Conservation (phyloP, 2,888 invertebrate genomes). For the Cryptocephalus primarius region DNA sequence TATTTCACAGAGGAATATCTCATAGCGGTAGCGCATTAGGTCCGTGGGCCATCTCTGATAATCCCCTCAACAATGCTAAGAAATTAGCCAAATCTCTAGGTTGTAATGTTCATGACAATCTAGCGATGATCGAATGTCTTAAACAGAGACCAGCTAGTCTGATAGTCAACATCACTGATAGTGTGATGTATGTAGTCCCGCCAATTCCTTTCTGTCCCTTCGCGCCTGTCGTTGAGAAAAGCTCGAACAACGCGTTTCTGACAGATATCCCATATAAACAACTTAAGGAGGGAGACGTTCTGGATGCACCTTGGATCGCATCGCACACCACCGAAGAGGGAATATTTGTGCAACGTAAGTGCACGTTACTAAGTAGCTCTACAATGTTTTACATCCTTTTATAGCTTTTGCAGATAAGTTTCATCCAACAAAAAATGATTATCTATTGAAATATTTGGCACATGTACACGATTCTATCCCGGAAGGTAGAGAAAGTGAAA, state of each 20-base stretch:
- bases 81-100: slow-evolving; percentile 48
- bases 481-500: slow-evolving; percentile 9
- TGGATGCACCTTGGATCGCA: slow-evolving; percentile 57
- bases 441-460: no score
- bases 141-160: slow-evolving; percentile 13
- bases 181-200: slow-evolving; percentile 31
- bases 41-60: slow-evolving; percentile 42
- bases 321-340: slow-evolving; percentile 60
- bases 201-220: slow-evolving; percentile 21
- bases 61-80: slow-evolving; percentile 47
- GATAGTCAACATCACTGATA: not conserved
- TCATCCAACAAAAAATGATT: no score
- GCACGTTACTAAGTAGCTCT: slow-evolving; percentile 27
- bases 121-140: slow-evolving; percentile 52
- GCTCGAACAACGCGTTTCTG: slow-evolving; percentile 50
- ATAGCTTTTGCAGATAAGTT: no score
- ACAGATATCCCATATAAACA: slow-evolving; percentile 51
- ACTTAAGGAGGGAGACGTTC: slow-evolving; percentile 46
- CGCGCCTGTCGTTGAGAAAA: slow-evolving; percentile 27
- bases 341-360: slow-evolving; percentile 51
- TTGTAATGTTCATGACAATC: slow-evolving; percentile 44
- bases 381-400: no score
- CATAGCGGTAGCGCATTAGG: slow-evolving; percentile 57
- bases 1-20: slow-evolving; percentile 51
- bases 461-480: slow-evolving; percentile 17